Conservation (phyloP, 2,113 vertebrate genomes). For the Catharus minimus region DNA sequence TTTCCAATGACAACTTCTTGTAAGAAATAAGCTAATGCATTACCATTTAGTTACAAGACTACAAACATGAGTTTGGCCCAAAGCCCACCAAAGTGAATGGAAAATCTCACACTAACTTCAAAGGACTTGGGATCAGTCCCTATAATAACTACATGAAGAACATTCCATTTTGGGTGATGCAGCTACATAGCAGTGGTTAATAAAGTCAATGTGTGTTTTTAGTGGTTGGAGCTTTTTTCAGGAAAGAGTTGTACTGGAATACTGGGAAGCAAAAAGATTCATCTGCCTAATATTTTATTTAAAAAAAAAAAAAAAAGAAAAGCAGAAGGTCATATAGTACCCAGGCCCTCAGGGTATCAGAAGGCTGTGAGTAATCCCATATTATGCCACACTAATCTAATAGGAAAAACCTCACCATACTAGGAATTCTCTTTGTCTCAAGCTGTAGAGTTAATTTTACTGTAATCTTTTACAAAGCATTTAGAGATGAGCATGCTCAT, state of each 20-base stretch:
- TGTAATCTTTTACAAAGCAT: not conserved
- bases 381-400: not conserved
- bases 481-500: not conserved
- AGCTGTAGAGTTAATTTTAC: not conserved
- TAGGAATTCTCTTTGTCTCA: not conserved
- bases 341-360: not conserved
- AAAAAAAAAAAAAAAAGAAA: not conserved
- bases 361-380: not conserved
- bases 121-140: constrained; percentile 11
- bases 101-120: constrained; percentile 56
- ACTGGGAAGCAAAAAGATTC: not conserved
- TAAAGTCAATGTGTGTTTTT: constrained; percentile 2
- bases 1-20: not conserved
- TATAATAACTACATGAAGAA: constrained; percentile 21
- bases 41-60: not conserved
- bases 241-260: not conserved
- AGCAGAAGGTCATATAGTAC: not conserved
- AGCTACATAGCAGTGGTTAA: not conserved
- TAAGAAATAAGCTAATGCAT: not conserved
- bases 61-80: not conserved
- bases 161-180: constrained; percentile 20
- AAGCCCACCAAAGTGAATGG: constrained; percentile 15
- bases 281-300: not conserved
- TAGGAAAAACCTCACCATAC: not conserved
- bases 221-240: not conserved